Base-by-base conservation (phyloP, 2,113 vertebrate genomes). In the Mirounga angustirostris region DNA sequence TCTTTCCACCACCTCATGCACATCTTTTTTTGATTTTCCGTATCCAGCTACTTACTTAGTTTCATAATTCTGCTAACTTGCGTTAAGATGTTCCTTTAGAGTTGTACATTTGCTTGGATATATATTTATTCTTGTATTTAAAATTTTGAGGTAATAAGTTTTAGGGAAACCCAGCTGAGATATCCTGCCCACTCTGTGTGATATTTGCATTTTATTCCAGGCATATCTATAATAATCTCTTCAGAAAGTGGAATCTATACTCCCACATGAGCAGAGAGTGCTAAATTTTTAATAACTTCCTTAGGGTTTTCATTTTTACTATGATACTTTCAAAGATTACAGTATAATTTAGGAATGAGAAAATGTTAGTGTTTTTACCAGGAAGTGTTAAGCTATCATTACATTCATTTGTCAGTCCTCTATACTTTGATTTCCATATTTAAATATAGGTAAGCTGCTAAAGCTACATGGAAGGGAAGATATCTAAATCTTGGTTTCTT, bases 211-310 rank as follows among this genome's bases (percentile, higher is more conserved):
- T 95, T 96, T 94, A 88, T 95, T 94, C 71, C 81, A 78, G 58
- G 28, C 58, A 95, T 83, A 94, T 82, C 10, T 95, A 67, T 97
- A 97, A 94, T 90, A 97, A 91, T 96, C 56, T 78, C 89, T 97
- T 97, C 69, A 94, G 87, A 96, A 97, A 87, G 69, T 84, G 0
- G 74, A 94, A 83, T 83, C 65, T 89, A 9, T 91, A 96, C 73
- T 97, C 87, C 93, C 46, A 94, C 52, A 76, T 94, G 56, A 92
- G 40, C 89, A 80, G 21, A 87, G 22, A 54, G 22, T 90, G 63
- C 58, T 97, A 92, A 94, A 94, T 91, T 96, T 96, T 97, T 97
- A 96, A 97, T 97, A 85, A 97, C 71, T 96, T 96, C 69, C 80
- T 86, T 87, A 91, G 93, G 91, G 58, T 92, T 98, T 98, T 97